These are phyloP conservation scores for Poecilia latipinna DNA, from an alignment of 2,113 vertebrate genomes.

Conservation along the genomic window DNA sequence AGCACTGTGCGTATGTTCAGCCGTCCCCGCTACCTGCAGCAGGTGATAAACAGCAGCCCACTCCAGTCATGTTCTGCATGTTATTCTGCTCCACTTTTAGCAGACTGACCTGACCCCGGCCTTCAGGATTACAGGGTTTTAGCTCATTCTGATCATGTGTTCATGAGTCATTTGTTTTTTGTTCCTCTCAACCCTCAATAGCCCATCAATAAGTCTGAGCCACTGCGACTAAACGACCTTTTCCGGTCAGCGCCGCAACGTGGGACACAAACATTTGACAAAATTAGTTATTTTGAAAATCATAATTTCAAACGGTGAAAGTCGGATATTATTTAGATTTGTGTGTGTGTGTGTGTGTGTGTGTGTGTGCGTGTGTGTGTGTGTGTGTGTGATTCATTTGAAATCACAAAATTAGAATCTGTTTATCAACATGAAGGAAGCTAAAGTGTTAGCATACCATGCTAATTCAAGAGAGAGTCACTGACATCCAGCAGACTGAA, in stretches of 20 bases:
- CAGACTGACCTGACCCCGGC: background rate
- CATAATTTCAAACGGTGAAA: too few species aligned
- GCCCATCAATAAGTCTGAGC: conserved; percentile 56
- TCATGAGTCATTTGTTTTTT: conserved; percentile 64
- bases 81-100: background rate
- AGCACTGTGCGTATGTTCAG: background rate
- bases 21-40: background rate
- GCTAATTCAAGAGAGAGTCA: too few species aligned
- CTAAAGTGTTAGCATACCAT: too few species aligned
- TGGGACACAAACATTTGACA: background rate
- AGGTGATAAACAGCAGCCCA: background rate
- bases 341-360: too few species aligned
- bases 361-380: too few species aligned
- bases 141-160: conserved; percentile 46
- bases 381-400: too few species aligned
- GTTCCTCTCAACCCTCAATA: conserved; percentile 46
- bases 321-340: too few species aligned
- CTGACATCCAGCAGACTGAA: too few species aligned
- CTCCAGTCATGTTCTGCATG: background rate
- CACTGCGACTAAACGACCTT: conserved; percentile 31
- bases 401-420: too few species aligned
- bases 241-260: too few species aligned
- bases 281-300: background rate
- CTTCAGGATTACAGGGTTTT: conserved; percentile 32
- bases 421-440: too few species aligned